A percentile compares a stretch with the other conserved stretches of the same genome.
phyloP scores from a whole-genome alignment of 1,140 invertebrate species.

The Drosophila guanche region DNA sequence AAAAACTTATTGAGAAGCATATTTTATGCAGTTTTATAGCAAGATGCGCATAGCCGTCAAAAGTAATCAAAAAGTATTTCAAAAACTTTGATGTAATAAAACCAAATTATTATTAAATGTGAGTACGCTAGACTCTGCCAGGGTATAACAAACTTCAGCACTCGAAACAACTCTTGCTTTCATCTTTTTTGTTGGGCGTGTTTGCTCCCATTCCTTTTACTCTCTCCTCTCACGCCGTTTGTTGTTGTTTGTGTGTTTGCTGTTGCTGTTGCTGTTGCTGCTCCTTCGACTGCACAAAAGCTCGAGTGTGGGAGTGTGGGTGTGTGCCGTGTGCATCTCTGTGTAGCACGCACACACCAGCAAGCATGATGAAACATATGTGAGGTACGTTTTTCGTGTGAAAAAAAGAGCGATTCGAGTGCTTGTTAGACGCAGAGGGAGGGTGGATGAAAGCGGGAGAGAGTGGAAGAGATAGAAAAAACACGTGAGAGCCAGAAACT shows the following conservation, averaged over 20 bases:
- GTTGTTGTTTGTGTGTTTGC: slow-evolving; percentile 26
- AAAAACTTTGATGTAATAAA: too few relatives aligned
- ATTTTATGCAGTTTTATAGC: too few relatives aligned
- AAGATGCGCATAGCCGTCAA: too few relatives aligned
- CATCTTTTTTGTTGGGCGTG: slow-evolving; percentile 26
- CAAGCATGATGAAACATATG: slow-evolving; percentile 46
- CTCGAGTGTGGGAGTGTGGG: slow-evolving; percentile 25
- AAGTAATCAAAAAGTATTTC: too few relatives aligned
- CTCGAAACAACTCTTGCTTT: too few relatives aligned
- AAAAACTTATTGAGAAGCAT: too few relatives aligned
- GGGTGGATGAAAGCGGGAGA: slow-evolving; percentile 17
- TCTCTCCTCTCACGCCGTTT: slow-evolving; percentile 6
- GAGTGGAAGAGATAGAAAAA: background rate
- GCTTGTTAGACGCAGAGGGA: slow-evolving; percentile 47
- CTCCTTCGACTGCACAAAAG: slow-evolving; percentile 32
- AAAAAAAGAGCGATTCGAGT: slow-evolving; percentile 57
- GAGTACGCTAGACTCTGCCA: too few relatives aligned
- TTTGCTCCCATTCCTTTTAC: slow-evolving; percentile 34
- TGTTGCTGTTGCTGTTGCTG: background rate
- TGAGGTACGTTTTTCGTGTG: slow-evolving; percentile 45
- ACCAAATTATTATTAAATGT: too few relatives aligned
- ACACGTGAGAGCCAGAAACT: slow-evolving; percentile 42
- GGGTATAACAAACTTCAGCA: too few relatives aligned
- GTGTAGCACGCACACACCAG: slow-evolving; percentile 16
- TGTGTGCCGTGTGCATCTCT: slow-evolving; percentile 12